Conservation (phyloP, 2,888 invertebrate species). For the Altica lythri region DNA sequence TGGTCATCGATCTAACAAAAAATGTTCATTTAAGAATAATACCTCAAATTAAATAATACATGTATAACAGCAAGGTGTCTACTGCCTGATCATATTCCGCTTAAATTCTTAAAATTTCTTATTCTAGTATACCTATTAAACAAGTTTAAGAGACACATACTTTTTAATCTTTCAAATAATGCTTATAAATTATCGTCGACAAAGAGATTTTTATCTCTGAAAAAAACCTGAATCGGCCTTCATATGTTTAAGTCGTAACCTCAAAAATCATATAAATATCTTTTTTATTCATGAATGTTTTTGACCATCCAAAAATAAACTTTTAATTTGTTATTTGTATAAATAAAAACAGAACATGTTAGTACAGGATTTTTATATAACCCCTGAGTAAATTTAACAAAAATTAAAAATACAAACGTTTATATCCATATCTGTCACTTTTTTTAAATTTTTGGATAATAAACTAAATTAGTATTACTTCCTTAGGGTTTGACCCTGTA, state of each 20-base stretch:
- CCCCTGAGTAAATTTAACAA: too few relatives aligned
- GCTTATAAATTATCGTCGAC: slow-evolving; percentile 10
- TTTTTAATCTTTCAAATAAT: slow-evolving; percentile 6
- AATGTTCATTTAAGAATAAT: too few relatives aligned
- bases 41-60: too few relatives aligned
- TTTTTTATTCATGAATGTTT: slow-evolving; percentile 16
- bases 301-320: slow-evolving; percentile 2
- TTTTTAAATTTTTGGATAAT: too few relatives aligned
- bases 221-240: slow-evolving; percentile 8
- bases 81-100: neutral
- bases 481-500: too few relatives aligned
- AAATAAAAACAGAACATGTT: too few relatives aligned
- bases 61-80: too few relatives aligned
- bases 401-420: too few relatives aligned
- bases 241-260: slow-evolving; percentile 11
- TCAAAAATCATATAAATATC: slow-evolving; percentile 15
- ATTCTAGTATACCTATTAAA: neutral
- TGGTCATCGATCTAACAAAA: too few relatives aligned
- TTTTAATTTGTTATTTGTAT: slow-evolving; percentile 1
- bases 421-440: too few relatives aligned
- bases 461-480: too few relatives aligned
- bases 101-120: slow-evolving; percentile 1
- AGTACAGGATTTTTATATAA: too few relatives aligned
- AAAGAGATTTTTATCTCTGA: slow-evolving; percentile 14
- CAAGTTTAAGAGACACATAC: slow-evolving; percentile 2